Conservation (phyloP, 2,113 vertebrate genomes). For the Alligator sinensis region DNA sequence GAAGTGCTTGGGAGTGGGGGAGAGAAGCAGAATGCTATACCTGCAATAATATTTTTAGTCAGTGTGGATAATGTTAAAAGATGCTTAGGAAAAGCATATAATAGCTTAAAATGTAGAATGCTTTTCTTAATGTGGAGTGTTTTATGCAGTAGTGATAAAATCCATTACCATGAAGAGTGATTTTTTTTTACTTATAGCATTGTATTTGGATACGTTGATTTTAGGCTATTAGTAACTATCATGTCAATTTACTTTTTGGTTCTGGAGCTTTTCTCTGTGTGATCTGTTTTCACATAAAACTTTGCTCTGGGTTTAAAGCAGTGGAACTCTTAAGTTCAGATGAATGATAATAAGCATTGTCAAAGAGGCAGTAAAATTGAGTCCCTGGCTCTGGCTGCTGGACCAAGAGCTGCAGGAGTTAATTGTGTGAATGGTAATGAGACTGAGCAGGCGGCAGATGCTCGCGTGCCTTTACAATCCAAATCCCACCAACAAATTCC, state of each 20-base stretch:
- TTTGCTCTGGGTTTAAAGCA: conserved; percentile 27
- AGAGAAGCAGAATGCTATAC: background rate
- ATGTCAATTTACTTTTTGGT: conserved; percentile 27
- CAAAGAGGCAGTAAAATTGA: conserved; percentile 69
- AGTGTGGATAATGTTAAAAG: background rate
- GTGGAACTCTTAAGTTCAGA: conserved; percentile 55
- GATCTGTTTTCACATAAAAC: conserved; percentile 51
- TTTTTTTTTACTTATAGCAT: background rate
- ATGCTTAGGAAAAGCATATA: background rate
- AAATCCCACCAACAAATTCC: conserved; percentile 82
- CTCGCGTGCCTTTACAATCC: conserved; percentile 97
- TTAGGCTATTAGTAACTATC: conserved; percentile 2
- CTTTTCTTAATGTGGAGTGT: background rate
- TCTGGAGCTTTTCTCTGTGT: background rate
- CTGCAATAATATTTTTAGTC: background rate
- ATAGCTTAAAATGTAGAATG: background rate
- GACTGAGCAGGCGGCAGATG: conserved; percentile 91
- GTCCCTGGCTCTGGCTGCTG: conserved; percentile 67
- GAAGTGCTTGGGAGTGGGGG: background rate
- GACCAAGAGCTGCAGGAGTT: conserved; percentile 82
- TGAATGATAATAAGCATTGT: conserved; percentile 79
- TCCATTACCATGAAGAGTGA: background rate
- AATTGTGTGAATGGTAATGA: conserved; percentile 93
- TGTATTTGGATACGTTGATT: background rate
- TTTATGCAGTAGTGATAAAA: background rate